A percentile compares a stretch with the other conserved stretches of the same genome.
Evolutionary conservation across 1,140 invertebrate genomes (phyloP).

Genomic region (Stratiolaelaps scimitus): DNA sequence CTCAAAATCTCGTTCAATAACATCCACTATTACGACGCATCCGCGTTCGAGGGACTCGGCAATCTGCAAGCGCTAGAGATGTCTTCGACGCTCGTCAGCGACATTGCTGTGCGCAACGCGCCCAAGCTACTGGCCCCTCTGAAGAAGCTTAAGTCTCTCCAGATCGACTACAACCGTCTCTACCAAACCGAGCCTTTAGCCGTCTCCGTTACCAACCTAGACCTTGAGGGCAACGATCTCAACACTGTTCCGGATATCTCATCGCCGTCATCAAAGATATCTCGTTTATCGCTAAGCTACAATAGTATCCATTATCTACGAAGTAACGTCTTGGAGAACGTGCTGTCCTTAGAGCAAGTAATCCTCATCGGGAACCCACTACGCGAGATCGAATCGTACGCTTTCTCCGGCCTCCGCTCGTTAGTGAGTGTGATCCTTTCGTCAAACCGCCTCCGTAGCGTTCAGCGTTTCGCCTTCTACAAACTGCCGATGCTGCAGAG

Average conservation of each 20-base stretch:
- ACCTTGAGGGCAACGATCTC: conserved; percentile 24
- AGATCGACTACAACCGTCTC: conserved; percentile 17
- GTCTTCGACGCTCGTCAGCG: conserved; percentile 7
- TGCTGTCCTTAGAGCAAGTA: conserved; percentile 17
- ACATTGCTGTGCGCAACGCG: conserved; percentile 15
- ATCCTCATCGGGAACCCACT: conserved; percentile 22
- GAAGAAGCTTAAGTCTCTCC: conserved; percentile 4
- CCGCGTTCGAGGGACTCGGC: neutral
- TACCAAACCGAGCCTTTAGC: conserved; percentile 8
- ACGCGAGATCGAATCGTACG: conserved; percentile 6
- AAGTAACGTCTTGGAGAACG: conserved; percentile 1
- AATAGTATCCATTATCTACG: conserved; percentile 25
- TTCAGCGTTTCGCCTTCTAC: neutral
- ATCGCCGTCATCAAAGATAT: neutral
- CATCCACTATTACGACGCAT: conserved; percentile 6
- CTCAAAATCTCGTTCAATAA: conserved; percentile 26
- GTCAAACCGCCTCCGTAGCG: conserved; percentile 1
- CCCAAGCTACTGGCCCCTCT: conserved; percentile 20
- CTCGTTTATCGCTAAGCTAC: conserved; percentile 24
- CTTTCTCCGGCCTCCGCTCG: neutral
- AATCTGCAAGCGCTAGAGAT: conserved; percentile 19
- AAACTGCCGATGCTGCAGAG: conserved; percentile 22
- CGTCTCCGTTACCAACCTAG: conserved; percentile 6
- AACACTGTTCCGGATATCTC: neutral
- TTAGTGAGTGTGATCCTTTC: conserved; percentile 11